Evolutionary conservation across 2,113 vertebrate species (phyloP).

Genomic region (Sterna hirundo): DNA sequence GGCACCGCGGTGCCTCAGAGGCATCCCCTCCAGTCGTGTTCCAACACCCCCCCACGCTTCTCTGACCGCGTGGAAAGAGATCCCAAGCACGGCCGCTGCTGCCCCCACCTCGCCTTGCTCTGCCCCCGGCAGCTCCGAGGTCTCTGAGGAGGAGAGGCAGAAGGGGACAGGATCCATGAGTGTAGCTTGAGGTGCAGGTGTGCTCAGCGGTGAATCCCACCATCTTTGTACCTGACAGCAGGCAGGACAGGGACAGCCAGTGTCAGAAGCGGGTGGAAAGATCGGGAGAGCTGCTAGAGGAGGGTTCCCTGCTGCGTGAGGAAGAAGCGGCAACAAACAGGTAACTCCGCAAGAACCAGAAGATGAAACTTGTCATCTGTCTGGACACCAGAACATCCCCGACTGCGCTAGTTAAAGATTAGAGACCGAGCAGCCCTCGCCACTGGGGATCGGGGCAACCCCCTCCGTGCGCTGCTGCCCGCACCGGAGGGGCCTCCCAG

Average conservation of each 20-base stretch:
- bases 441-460: neutral
- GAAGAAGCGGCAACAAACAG: neutral
- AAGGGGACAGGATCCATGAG: neutral
- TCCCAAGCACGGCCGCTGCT: neutral
- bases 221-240: neutral
- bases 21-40: neutral
- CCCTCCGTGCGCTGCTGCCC: neutral
- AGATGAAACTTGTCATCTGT: neutral
- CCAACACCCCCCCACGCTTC: neutral
- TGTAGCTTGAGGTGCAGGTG: neutral
- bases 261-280: neutral
- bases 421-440: neutral
- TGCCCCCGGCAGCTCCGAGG: neutral
- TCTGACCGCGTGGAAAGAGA: fast-evolving
- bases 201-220: neutral
- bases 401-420: neutral
- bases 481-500: neutral
- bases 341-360: neutral
- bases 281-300: neutral
- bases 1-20: fast-evolving
- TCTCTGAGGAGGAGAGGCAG: neutral
- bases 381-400: neutral
- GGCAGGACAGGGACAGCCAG: neutral
- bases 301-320: neutral
- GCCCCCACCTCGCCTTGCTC: neutral